Conservation (phyloP, 2,888 invertebrate species). For the Drosophila dives region DNA sequence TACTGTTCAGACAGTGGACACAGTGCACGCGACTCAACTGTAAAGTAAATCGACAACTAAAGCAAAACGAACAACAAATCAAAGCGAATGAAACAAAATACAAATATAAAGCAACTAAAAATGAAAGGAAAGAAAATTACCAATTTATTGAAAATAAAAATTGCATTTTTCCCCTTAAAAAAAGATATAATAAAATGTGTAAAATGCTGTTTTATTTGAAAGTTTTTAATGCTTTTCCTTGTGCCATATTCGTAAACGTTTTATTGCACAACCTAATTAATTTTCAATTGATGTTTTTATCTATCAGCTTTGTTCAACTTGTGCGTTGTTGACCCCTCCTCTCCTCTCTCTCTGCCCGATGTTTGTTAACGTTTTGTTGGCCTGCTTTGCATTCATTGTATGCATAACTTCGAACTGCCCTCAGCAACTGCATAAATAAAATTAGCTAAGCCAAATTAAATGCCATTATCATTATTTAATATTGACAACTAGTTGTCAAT, state of each 20-base stretch:
- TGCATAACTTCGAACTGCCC: background rate
- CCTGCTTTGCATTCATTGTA: background rate
- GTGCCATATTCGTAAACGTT: background rate
- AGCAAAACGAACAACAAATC: constrained; percentile 22
- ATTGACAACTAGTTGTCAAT: constrained; percentile 1
- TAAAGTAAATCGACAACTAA: constrained; percentile 14
- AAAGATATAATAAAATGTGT: background rate
- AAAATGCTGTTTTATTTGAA: constrained; percentile 3
- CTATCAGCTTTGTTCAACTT: background rate
- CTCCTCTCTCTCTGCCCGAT: background rate
- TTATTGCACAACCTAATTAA: background rate
- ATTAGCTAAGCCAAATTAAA: constrained; percentile 3
- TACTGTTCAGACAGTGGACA: constrained; percentile 18
- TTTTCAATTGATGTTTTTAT: background rate
- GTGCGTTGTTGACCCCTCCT: background rate
- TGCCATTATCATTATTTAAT: constrained; percentile 1
- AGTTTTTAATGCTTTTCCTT: background rate
- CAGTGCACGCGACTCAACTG: constrained; percentile 18
- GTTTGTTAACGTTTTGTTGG: background rate
- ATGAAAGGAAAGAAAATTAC: constrained; percentile 25
- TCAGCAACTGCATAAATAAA: constrained; percentile 1
- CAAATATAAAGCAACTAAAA: constrained; percentile 3
- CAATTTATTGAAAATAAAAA: constrained; percentile 68
- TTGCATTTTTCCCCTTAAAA: constrained; percentile 67
- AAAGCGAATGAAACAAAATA: constrained; percentile 24